Evolutionary conservation across 2,888 invertebrate species (phyloP), one percentile per base, ranked within the genome.

Genomic region (Caenorhabditis imperialis): DNA sequence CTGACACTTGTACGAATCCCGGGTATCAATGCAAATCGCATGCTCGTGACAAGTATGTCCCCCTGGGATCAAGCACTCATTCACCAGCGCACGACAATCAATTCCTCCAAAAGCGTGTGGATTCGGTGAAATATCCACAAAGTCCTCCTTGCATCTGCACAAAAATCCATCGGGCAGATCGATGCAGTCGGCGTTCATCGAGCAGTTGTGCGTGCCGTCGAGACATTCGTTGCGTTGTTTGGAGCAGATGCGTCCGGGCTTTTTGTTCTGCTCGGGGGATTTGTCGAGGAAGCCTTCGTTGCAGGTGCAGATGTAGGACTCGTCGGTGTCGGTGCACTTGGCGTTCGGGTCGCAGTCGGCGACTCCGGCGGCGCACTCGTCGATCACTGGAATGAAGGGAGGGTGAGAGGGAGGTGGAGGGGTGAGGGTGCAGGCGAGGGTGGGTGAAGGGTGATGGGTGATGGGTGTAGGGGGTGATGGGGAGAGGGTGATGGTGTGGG

Each of bases 91-190:
- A 33, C 82, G 76, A 63, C 88, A 88, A 2, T 84, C 80, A 23
- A 84, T 51, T 37, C 88, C 87, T 20, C 78, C 79, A 45, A 81
- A 75, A 18, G 76, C 84, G 44, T 78, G 80, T 22, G 85, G 86
- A 69, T 88, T 88, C 14, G 88, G 88, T n/a, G 86, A 86, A 48
- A 82, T 79, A 54, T 88, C 88, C 16, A 88, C 81, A 73, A 81
- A 88, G 20, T 76, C 75, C 16, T 80, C 76, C 33, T 78, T 71
- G 35, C 79, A 79, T 45, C 77, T 30, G 88, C 95, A 96, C 0
- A 94, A 93, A 89, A 94, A 96, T 0, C 94, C 93, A 4, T 95
- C 95, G 5, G 92, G 92, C 6, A 94, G 90, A 88, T 96, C 95
- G 89, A 95, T 93, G 87, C 95, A 96, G 40, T 93, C 92, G 0